phyloP scores from a whole-genome alignment of 2,113 vertebrate genomes.

The Ceyx margarethae region DNA sequence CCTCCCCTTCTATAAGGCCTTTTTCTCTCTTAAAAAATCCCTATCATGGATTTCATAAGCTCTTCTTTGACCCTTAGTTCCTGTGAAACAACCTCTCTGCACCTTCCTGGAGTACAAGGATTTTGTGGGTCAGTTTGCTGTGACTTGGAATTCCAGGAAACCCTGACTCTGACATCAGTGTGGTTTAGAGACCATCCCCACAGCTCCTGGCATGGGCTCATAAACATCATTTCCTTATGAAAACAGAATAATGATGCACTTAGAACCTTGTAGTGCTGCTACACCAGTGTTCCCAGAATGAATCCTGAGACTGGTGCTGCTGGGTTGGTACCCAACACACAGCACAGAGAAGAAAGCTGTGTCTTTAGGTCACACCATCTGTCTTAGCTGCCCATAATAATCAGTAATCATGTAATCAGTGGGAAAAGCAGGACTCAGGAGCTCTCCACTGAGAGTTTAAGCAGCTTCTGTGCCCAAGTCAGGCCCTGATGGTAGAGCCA shows the following conservation, averaged over 20 bases:
- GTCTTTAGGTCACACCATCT: not conserved
- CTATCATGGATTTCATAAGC: fast-evolving
- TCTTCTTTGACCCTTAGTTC: not conserved
- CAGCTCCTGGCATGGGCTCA: not conserved
- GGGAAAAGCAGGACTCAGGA: not conserved
- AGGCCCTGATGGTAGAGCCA: not conserved
- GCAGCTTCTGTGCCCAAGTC: not conserved
- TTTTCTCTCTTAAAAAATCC: not conserved
- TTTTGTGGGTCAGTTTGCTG: not conserved
- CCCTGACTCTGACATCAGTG: not conserved
- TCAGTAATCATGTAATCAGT: not conserved
- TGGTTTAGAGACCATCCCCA: not conserved
- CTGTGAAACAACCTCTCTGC: not conserved
- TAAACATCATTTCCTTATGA: not conserved
- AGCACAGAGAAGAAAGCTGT: not conserved
- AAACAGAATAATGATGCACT: not conserved
- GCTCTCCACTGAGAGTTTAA: not conserved
- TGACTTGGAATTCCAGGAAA: not conserved
- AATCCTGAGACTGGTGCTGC: not conserved
- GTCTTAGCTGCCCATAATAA: not conserved
- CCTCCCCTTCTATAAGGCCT: not conserved
- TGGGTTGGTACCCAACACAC: not conserved
- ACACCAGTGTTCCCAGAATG: not conserved
- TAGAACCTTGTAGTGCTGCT: not conserved
- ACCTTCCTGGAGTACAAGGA: not conserved